A percentile compares a stretch with the other conserved stretches of the same genome.
phyloP scores from a whole-genome alignment of 2,797 vertebrate genomes.

The Dendrocincla fuliginosa region DNA sequence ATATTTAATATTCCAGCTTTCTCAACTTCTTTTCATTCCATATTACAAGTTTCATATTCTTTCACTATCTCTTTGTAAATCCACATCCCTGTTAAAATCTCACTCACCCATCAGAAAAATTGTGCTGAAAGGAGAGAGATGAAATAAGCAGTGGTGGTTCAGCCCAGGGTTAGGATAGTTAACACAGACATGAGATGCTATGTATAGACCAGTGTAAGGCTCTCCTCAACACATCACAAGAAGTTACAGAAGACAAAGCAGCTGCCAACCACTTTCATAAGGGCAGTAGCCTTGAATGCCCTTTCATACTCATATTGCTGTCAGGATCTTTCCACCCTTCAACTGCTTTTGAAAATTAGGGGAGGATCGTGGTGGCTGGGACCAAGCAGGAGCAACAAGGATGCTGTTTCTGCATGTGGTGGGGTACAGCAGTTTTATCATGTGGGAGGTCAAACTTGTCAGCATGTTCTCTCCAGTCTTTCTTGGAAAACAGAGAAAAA shows the following conservation, averaged over 20 bases:
- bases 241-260: neutral
- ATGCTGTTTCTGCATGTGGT: neutral
- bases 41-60: neutral
- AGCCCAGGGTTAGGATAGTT: neutral
- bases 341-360: neutral
- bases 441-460: neutral
- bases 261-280: neutral
- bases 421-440: neutral
- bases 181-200: neutral
- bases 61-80: neutral
- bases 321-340: neutral
- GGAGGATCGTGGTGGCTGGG: neutral
- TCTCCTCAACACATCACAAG: neutral
- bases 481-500: neutral
- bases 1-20: neutral
- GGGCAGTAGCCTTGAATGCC: neutral
- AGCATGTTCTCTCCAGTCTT: neutral
- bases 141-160: neutral
- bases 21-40: neutral
- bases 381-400: neutral
- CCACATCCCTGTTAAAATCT: neutral
- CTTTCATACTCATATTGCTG: neutral
- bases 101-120: neutral
- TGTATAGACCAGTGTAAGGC: neutral
- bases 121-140: neutral